Evolutionary conservation across 2,888 invertebrate genomes (phyloP), one percentile per base, ranked within the genome.

Genomic region (Leptinotarsa juncta): DNA sequence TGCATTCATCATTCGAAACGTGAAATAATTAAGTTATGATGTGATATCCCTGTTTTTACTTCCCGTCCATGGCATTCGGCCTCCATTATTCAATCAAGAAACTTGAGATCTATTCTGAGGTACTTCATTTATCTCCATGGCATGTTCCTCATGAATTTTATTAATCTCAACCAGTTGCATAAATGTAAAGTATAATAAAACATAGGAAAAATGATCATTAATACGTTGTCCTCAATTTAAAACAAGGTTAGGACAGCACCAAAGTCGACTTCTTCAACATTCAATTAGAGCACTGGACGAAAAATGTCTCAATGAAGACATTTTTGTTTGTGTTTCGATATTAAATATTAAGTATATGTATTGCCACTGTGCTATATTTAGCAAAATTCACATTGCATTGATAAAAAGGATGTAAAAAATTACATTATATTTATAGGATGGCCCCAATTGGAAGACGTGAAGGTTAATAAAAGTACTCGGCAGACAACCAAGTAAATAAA

Each of bases 321-420:
- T 23, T 57, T n/a, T 57, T 20, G n/a, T 57, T 57, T 57, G 23
- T 12, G 20, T 57, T 57, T 12, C 2, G 5, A n/a, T n/a, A 15
- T 15, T 51, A n/a, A 7, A 51, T 42, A 42, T 42, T 42, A 42
- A 42, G 51, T 18, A 20, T 20, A 14, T 57, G 4, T 32, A 26
- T 62, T 14, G 14, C 7, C 14, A 5, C 26, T 26, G 26, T 14
- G 7, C 51, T 51, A 26, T 26, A 62, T 16, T 16, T n/a, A n/a
- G 15, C 62, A 26, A 12, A 16, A 51, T 16, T 51, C 16, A 16
- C 7, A 51, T 51, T 2, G 15, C n/a, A 51, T 62, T 26, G 23
- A 62, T 26, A 62, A 32, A 26, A 62, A 62, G 62, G 62, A 62
- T 62, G 62, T 62, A 4, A 32, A 62, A 42, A 62, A 62, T 62